Evolutionary conservation across 2,797 vertebrate genomes (phyloP), one percentile per base, ranked within the genome.

Genomic region (Threskiornis aethiopicus): DNA sequence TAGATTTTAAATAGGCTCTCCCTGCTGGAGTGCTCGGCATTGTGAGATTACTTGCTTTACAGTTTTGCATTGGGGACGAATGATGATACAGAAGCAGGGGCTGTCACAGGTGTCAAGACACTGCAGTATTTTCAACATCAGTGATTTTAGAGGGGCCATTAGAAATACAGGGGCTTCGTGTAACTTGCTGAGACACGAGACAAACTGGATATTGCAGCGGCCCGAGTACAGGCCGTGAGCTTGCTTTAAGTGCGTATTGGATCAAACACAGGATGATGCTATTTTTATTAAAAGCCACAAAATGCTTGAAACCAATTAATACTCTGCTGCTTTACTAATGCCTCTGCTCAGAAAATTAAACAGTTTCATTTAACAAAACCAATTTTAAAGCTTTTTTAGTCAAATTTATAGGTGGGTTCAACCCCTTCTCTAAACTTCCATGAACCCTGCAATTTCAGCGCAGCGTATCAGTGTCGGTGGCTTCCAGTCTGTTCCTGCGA

Each of bases 201-300:
- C 49, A 46, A 62, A 44, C 57, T 35, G 76, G 59, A 18, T 67
- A 11, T 39, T 47, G 39, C 66, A 41, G 71, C 0, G 2, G 39
- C 65, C 71, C 4, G 13, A 75, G 57, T 8, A 14, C 31, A 42
- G 37, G 57, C 37, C 80, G 28, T 21, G 11, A 81, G 64, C 66
- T 91, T 62, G 46, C 80, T 93, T 82, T 42, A 41, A 82, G 80
- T 14, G 75, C 16, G 3, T 33, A 20, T 42, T 66, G 71, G 90
- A 73, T 87, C 89, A 85, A 90, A 64, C 61, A 42, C 79, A 54
- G 57, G 61, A 71, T 78, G 82, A 90, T 79, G 94, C 69, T 70
- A 2, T 93, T 96, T 96, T 93, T 95, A 90, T 95, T 95, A 91
- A 95, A 96, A 97, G 84, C 96, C 93, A 69, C 93, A 95, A 95